Evolutionary conservation across 2,888 invertebrate species (phyloP).

Genomic region (Bibio marci): DNA sequence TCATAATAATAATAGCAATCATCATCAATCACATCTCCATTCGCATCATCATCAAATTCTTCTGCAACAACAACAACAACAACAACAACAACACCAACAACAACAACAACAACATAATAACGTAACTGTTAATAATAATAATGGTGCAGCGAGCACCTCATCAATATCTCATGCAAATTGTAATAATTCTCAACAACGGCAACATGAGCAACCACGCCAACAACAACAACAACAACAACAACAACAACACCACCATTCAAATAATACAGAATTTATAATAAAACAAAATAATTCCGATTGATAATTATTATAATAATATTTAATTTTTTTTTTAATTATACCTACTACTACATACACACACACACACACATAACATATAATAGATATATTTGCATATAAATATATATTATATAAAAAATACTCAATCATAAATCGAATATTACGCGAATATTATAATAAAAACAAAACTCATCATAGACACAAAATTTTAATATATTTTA

Average conservation of each 20-base stretch:
- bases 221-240: constrained; percentile 11
- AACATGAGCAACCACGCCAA: constrained; percentile 13
- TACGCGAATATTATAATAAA: too few species aligned
- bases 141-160: constrained; percentile 9
- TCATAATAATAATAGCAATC: constrained; percentile 6
- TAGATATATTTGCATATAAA: too few species aligned
- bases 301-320: neutral
- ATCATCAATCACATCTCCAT: constrained; percentile 11
- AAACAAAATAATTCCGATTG: constrained; percentile 1
- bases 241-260: constrained; percentile 11
- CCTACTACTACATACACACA: too few species aligned
- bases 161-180: constrained; percentile 14
- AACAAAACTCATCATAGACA: too few species aligned
- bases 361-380: too few species aligned
- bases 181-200: constrained; percentile 14
- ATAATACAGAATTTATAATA: neutral
- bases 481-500: too few species aligned
- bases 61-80: constrained; percentile 12
- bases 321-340: too few species aligned
- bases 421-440: too few species aligned
- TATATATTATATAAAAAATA: too few species aligned
- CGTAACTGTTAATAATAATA: constrained; percentile 9
- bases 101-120: constrained; percentile 1
- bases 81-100: too few species aligned
- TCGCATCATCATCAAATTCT: constrained; percentile 26